Base-by-base conservation (phyloP, 2,113 vertebrate genomes). In the Origma solitaria region DNA sequence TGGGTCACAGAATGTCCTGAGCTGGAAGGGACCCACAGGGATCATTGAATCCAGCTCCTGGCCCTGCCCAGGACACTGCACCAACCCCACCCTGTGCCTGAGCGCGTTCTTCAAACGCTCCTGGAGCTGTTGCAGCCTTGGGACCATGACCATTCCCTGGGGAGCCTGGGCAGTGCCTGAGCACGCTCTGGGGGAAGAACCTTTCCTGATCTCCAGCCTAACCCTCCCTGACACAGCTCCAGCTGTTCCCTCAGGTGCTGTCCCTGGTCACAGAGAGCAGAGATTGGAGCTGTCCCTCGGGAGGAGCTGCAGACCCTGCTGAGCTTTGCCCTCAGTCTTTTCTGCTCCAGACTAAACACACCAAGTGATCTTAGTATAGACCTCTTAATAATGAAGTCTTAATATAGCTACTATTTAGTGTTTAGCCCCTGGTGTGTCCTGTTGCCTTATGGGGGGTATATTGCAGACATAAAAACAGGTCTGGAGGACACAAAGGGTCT, bases 241-340 rank as follows among this genome's bases (percentile, higher is more conserved):
- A 82, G 47, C 47, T 3, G 0, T 62, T 47, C 31, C 56, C 19
- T 70, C 22, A 35, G 42, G 17, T 49, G 25, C 49, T 62, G 56
- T 62, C 64, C 22, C 56, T 90, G 30, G 17, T 54, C 62, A 23
- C 6, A 2, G 40, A 28, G 31, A 75, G n/a, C 53, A 68, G 42
- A 47, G 33, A 10, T 47, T 0, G 0, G 60, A 75, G 47, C 40
- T 61, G n/a, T 60, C n/a, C 54, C 47, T 35, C 4, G 0, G 30
- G 61, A 76, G 62, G 21, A 61, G 25, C n/a, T 69, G 30, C 47
- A 69, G 62, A 58, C 47, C 61, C 54, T 11, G 18, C 19, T 56
- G 40, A 70, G 18, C 15, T 83, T 40, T 70, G 49, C 23, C 56
- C 31, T 49, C 31, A 37, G 31, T 42, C 35, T 56, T 18, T 56